These are phyloP conservation scores for Oryzias melastigma DNA, from an alignment of 2,113 vertebrate species.

Conservation along the genomic window DNA sequence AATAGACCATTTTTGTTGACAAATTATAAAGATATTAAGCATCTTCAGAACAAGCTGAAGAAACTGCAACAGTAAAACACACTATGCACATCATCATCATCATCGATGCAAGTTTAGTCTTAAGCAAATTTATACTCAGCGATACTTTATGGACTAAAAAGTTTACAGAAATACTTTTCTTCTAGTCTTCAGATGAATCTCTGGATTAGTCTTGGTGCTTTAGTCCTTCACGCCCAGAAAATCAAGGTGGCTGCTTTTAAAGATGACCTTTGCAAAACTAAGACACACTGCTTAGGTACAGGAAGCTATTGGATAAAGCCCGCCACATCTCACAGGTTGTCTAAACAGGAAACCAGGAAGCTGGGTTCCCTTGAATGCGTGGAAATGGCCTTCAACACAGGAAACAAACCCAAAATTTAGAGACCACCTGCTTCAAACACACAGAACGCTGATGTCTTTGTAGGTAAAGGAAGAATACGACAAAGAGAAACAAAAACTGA, in stretches of 20 bases:
- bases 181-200: not conserved
- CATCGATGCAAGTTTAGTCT: not conserved
- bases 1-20: too few relatives aligned
- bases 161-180: not conserved
- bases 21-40: not conserved
- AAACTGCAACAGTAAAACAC: not conserved
- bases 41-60: conserved; percentile 8
- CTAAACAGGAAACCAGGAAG: conserved; percentile 84
- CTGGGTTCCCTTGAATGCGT: conserved; percentile 68
- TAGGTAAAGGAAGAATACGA: not conserved
- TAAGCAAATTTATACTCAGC: not conserved
- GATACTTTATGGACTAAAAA: not conserved
- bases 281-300: conserved; percentile 36
- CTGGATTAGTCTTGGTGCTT: not conserved
- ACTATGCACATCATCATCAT: not conserved
- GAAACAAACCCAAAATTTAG: conserved; percentile 57
- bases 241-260: not conserved
- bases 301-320: conserved; percentile 65
- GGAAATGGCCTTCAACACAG: conserved; percentile 76
- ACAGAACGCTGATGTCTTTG: conserved; percentile 1
- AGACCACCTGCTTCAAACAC: conserved; percentile 35
- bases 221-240: not conserved
- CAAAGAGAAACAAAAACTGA: not conserved
- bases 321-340: conserved; percentile 48
- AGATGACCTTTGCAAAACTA: conserved; percentile 1